Evolutionary conservation across 2,888 invertebrate species (phyloP), one percentile per base, ranked within the genome.

Genomic region (Merodon equestris): DNA sequence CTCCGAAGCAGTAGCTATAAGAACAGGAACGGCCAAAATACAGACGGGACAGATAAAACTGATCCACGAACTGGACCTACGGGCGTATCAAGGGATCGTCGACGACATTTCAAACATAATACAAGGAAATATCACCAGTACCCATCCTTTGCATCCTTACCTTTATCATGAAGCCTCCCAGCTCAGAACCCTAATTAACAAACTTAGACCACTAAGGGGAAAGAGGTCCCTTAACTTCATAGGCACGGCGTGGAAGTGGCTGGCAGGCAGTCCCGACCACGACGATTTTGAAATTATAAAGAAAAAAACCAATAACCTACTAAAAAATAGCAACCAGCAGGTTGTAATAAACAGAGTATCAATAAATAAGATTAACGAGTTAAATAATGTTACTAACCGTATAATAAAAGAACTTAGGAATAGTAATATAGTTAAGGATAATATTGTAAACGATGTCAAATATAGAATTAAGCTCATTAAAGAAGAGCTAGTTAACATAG

Each of bases 361-460:
- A n/a, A 58, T 58, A 9, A 58, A 45, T 15, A 58, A 27, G 0
- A 58, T 58, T 15, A 47, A 58, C n/a, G 12, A 58, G 17, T 45
- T 58, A 12, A 34, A 1, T 13, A 34, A 17, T 19, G 17, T 44
- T 5, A 57, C 45, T 34, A 44, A 44, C 34, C 44, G 34, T 34
- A 13, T 45, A 19, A 1, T 57, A n/a, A 42, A 19, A 12, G 27
- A 42, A 27, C 42, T 56, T 13, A 44, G 14, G 27, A 44, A 56
- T 10, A 17, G 27, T 19, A 27, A 42, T 42, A 42, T 19, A 40
- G n/a, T n/a, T n/a, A n/a, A n/a, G n/a, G n/a, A n/a, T n/a, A n/a
- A n/a, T n/a, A n/a, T n/a, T n/a, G n/a, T 18, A 14, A 56, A 56
- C 14, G 44, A 27, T 18, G 44, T 56, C 44, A 34, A 40, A 40